A percentile compares a stretch with the other conserved stretches of the same genome.
Conservation (phyloP, 1,140 invertebrate genomes). For the Gyrodactylus bullatarudis region DNA sequence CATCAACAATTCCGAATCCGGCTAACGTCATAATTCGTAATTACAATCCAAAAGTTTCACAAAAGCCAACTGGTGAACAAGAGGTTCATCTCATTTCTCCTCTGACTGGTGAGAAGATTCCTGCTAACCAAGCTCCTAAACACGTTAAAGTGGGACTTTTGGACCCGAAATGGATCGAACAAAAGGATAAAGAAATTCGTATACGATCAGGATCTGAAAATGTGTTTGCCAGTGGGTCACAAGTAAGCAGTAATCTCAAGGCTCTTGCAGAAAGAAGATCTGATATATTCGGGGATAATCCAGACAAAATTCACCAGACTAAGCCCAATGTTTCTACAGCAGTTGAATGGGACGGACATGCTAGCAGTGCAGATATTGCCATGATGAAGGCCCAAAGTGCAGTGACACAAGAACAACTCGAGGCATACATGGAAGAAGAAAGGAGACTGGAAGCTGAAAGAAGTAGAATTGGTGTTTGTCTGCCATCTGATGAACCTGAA, state of each 20-base stretch:
- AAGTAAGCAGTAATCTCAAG: slow-evolving; percentile 73
- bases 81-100: slow-evolving; percentile 73
- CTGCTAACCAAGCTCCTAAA: slow-evolving; percentile 72
- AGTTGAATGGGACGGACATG: background rate
- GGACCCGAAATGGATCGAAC: slow-evolving; percentile 88
- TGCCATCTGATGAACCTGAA: background rate
- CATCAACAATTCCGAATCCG: slow-evolving; percentile 30
- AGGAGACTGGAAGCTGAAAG: background rate
- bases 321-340: background rate
- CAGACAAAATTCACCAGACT: slow-evolving; percentile 28
- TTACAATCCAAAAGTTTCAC: slow-evolving; percentile 56
- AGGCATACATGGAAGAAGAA: background rate
- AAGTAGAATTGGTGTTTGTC: background rate
- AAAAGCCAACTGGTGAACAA: slow-evolving; percentile 20
- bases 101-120: slow-evolving; percentile 80
- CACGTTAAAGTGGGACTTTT: slow-evolving; percentile 55
- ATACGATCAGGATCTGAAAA: slow-evolving; percentile 37
- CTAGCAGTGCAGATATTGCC: background rate
- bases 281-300: slow-evolving; percentile 98
- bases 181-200: slow-evolving; percentile 53
- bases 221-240: slow-evolving; percentile 26
- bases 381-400: background rate
- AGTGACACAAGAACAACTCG: background rate
- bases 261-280: slow-evolving; percentile 83
- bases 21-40: slow-evolving; percentile 45